Percentiles rank a stretch among this genome's conserved stretches.
These are phyloP conservation scores for Punctoribates punctum DNA, from an alignment of 2,888 invertebrate genomes.

Conservation along the genomic window DNA sequence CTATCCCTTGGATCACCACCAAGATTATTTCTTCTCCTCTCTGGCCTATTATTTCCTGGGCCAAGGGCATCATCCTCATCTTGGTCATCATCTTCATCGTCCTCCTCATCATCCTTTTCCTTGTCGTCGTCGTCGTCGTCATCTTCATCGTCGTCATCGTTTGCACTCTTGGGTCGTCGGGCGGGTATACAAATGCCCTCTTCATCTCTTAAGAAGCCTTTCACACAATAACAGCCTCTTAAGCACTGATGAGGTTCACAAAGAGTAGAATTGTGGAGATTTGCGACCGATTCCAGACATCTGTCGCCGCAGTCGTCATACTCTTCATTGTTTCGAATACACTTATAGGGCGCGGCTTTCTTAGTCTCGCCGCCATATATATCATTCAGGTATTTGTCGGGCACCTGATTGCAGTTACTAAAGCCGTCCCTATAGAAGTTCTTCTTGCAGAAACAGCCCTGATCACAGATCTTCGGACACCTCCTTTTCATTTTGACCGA, in stretches of 20 bases:
- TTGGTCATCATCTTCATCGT: not conserved
- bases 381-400: not conserved
- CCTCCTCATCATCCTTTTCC: not conserved
- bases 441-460: not conserved
- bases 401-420: not conserved
- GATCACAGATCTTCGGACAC: too few relatives aligned
- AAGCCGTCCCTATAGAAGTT: not conserved
- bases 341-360: not conserved
- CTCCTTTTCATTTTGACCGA: not conserved
- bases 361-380: not conserved
- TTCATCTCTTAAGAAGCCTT: not conserved
- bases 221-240: not conserved
- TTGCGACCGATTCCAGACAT: not conserved
- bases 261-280: not conserved
- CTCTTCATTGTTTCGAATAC: not conserved
- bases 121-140: not conserved
- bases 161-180: not conserved
- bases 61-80: not conserved
- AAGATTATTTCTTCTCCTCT: too few relatives aligned
- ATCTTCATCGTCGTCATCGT: not conserved
- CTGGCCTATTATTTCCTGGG: too few relatives aligned
- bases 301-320: not conserved
- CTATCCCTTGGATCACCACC: too few relatives aligned
- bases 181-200: not conserved
- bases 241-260: not conserved